A percentile compares a stretch with the other conserved stretches of the same genome.
Conservation (phyloP, 1,140 invertebrate species). For the Lasaia peninsularis region DNA sequence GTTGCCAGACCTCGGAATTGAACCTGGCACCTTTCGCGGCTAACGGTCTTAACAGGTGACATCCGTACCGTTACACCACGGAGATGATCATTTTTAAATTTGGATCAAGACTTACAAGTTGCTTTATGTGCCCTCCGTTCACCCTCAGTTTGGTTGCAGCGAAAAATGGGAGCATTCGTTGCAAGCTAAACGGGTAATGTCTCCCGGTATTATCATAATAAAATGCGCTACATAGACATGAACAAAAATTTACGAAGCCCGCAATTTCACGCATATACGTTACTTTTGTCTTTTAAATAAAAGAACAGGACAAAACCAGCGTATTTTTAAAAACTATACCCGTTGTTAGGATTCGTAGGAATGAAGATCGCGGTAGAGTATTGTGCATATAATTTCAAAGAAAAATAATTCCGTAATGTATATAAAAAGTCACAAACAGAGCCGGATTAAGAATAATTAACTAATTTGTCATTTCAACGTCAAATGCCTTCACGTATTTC, state of each 20-base stretch:
- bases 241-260: constrained; percentile 36
- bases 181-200: constrained; percentile 66
- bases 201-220: constrained; percentile 68
- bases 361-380: constrained; percentile 21
- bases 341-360: constrained; percentile 25
- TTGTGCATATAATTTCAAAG: constrained; percentile 28
- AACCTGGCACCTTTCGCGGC: too few relatives aligned
- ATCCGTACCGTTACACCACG: too few relatives aligned
- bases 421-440: constrained; percentile 30
- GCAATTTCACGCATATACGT: constrained; percentile 40
- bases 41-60: too few relatives aligned
- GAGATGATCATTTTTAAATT: not conserved
- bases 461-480: constrained; percentile 76
- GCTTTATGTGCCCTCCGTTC: constrained; percentile 36
- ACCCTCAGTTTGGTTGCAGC: constrained; percentile 49
- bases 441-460: constrained; percentile 73
- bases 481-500: constrained; percentile 70
- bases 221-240: constrained; percentile 49
- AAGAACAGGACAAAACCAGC: constrained; percentile 29
- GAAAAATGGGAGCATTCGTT: constrained; percentile 67
- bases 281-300: constrained; percentile 39
- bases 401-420: constrained; percentile 32
- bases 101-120: constrained; percentile 40
- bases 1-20: too few relatives aligned
- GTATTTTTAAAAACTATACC: constrained; percentile 29